Base-by-base conservation (phyloP, 1,140 invertebrate species). In the Subanguina moxae region DNA sequence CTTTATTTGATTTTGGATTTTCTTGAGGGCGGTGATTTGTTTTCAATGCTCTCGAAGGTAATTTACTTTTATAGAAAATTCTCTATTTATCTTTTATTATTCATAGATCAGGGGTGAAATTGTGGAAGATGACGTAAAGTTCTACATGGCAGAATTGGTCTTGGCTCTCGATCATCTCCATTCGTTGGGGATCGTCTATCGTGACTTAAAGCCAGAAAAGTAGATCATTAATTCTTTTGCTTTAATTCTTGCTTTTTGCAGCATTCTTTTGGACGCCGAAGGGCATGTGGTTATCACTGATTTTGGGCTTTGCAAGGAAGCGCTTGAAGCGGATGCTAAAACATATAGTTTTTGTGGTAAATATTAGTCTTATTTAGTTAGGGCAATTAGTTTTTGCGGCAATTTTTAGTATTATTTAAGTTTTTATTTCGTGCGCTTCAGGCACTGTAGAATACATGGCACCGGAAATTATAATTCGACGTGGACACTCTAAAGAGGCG, bases 81-180 rank as follows among this genome's bases (percentile, higher is more conserved):
- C 80, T 80, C 68, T 85, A 82, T 94, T 91, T 89, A 59, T 32
- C n/a, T 28, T 61, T 32, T 96, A 45, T 97, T 99, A 94, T 98
- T 98, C 83, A 98, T 38, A 38, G 32, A 38, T 38, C 11, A 38
- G 32, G 11, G 32, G 32, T 38, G 32, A 38, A 96, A 45, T 97
- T 98, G 94, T 94, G 5, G 95, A 98, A 86, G 94, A 98, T 83
- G 95, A 99, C 86, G 95, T 97, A 0, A 98, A 97, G 84, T 98
- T 98, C 86, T 99, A 99, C 86, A 85, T 99, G 80, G 94, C 95
- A 3, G 95, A 99, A 84, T 85, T 98, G 82, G 93, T 93, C 13
- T 86, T 98, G 80, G 95, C 95, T n/a, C 85, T 99, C 75, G 91
- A 95, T 85, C 94, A 98, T 86, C 88, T 99, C 67, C 95, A 98